Percentiles rank a stretch among this genome's conserved stretches.
These are phyloP conservation scores for Diplolepis rosae DNA, from an alignment of 2,888 invertebrate species.

Conservation along the genomic window DNA sequence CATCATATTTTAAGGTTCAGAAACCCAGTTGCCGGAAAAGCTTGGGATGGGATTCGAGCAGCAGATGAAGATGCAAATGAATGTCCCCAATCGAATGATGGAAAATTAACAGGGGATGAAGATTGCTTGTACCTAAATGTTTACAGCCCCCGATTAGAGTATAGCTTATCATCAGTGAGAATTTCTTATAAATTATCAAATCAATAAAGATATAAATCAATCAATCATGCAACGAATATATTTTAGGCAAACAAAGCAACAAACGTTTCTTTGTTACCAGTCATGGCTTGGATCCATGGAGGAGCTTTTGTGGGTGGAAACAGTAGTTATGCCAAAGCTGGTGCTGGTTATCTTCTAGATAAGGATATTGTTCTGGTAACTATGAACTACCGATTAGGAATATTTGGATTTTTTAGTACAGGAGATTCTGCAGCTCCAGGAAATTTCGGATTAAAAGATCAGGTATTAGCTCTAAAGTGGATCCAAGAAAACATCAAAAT, in stretches of 20 bases:
- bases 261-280: conserved; percentile 39
- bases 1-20: conserved; percentile 35
- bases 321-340: conserved; percentile 49
- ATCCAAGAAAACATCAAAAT: conserved; percentile 57
- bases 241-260: background rate
- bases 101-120: conserved; percentile 46
- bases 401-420: conserved; percentile 45
- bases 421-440: conserved; percentile 53
- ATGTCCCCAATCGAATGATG: conserved; percentile 59
- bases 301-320: conserved; percentile 55
- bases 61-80: background rate
- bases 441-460: conserved; percentile 64
- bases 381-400: conserved; percentile 60
- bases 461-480: conserved; percentile 60
- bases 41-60: conserved; percentile 50
- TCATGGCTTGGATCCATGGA: conserved; percentile 63
- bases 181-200: no score
- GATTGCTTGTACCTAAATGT: conserved; percentile 57
- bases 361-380: conserved; percentile 59
- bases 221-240: background rate
- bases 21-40: conserved; percentile 51
- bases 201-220: background rate
- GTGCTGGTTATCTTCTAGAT: conserved; percentile 58
- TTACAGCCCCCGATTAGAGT: conserved; percentile 36
- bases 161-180: background rate